These are phyloP conservation scores for Sphaeridia pumilis DNA, from an alignment of 2,888 invertebrate species.

Conservation along the genomic window DNA sequence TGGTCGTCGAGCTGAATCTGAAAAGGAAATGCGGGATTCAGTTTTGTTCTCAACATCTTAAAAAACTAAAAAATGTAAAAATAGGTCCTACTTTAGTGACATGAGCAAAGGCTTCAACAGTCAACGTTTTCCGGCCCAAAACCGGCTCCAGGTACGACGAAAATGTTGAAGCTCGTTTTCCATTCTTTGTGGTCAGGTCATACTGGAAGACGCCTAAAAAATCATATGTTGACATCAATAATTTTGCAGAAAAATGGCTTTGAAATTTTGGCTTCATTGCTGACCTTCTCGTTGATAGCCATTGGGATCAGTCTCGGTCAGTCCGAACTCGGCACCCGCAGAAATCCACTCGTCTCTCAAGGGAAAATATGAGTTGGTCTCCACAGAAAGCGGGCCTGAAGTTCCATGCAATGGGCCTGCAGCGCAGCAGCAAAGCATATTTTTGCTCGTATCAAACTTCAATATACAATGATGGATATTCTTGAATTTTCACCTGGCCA, in stretches of 20 bases:
- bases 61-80: background rate
- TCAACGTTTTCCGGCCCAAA: conserved; percentile 6
- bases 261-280: background rate
- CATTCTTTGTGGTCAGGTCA: conserved; percentile 14
- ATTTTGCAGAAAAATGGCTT: too few species aligned
- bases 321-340: conserved; percentile 18
- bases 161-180: conserved; percentile 12
- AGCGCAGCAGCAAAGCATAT: background rate
- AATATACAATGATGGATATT: background rate
- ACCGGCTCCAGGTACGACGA: conserved; percentile 12
- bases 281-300: conserved; percentile 14
- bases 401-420: conserved; percentile 16
- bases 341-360: conserved; percentile 7
- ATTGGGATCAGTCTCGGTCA: conserved; percentile 14
- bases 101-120: conserved; percentile 13
- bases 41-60: background rate
- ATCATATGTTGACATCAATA: background rate
- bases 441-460: too few species aligned
- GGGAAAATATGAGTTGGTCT: conserved; percentile 4
- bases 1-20: background rate
- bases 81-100: conserved; percentile 16
- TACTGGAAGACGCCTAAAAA: conserved; percentile 9
- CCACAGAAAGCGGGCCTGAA: conserved; percentile 12
- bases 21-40: background rate
- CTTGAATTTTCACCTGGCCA: background rate